Evolutionary conservation across 2,113 vertebrate species (phyloP), one percentile per base, ranked within the genome.

Genomic region (Pterophyllum scalare): DNA sequence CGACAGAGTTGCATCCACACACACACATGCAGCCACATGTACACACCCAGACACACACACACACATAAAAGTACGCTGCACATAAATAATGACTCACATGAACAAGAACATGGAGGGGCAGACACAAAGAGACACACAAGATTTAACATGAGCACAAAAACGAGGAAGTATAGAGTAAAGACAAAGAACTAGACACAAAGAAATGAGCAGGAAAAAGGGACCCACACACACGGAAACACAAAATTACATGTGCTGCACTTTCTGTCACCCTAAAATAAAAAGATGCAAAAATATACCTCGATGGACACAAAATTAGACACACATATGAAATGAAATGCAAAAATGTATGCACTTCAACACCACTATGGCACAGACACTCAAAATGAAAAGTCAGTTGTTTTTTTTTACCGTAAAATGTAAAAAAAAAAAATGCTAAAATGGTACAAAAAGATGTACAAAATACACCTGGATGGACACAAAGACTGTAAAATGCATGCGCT

Each of bases 1-100:
- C 15, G 24, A 72, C 10, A 9, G 3, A n/a, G 54, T 38, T 7
- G 12, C 77, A 77, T 28, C 3, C 46, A 77, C 14, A 62, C 77
- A 65, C 65, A 77, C 56, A 24, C 9, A 40, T 15, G 8, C 28
- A 87, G 46, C 57, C 22, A 75, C 43, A 86, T 17, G 43, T 72
- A 72, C 58, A 88, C 78, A 83, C 74, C 12, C 62, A 57, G 8
- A 87, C 60, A 87, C 72, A 85, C 57, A 60, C 58, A 67, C 59
- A 79, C 49, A 79, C 43, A 76, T 28, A 74, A 17, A 77, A 77
- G 33, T 38, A 80, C 15, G 81, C 10, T 67, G 43, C 19, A 59
- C 43, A 46, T 77, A 60, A 77, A 62, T 72, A 72, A 85, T 74
- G 52, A 62, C 14, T 58, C 14, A 77, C 61, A 77, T 46, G 13